Base-by-base conservation (phyloP, 2,888 invertebrate species). In the Pachycephus smyrnensis region DNA sequence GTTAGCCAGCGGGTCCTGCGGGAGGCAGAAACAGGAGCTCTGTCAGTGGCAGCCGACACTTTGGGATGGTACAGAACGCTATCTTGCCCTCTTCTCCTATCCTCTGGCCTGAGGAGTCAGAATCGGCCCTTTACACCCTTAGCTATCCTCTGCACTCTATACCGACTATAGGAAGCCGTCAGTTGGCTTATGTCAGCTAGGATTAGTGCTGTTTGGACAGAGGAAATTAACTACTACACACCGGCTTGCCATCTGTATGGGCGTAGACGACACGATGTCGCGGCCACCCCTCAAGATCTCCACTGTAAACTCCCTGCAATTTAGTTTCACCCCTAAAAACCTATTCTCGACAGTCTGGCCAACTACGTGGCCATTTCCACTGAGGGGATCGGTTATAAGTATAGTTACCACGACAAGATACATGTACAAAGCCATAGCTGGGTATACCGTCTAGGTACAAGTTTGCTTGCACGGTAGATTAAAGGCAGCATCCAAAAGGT, bases 141-240 rank as follows among this genome's bases (percentile, higher is more conserved):
- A 31, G 32, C 71, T 31, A 71, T 33, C 71, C 71, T 73, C 33
- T 71, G 81, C 33, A 73, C 71, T 71, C 76, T 80, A 79, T 77
- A 74, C 37, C 71, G 79, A 76, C 79, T 77, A 80, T 77, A 81
- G 80, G 31, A 12, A 31, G 77, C 83, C 88, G 89, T 90, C 89
- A 87, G 89, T 90, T 89, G 89, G 90, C 89, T 90, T 89, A 87
- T 90, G 90, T 90, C 90, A 89, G 89, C 86, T 88, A 89, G 88
- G 90, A 91, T 91, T 90, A 90, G 88, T 84, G 86, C 89, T 91
- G 90, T 91, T 91, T 91, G 90, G 89, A 90, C 89, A 89, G 90
- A 89, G 90, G 89, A 91, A 91, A 91, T 91, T 91, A 91, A 90
- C 90, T 90, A 86, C 90, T 86, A 86, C 86, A 85, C 82, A 82